Base-by-base conservation (phyloP, 30 jellyfish, hydroid and myxozoan genomes). In the Morbakka virulenta region DNA sequence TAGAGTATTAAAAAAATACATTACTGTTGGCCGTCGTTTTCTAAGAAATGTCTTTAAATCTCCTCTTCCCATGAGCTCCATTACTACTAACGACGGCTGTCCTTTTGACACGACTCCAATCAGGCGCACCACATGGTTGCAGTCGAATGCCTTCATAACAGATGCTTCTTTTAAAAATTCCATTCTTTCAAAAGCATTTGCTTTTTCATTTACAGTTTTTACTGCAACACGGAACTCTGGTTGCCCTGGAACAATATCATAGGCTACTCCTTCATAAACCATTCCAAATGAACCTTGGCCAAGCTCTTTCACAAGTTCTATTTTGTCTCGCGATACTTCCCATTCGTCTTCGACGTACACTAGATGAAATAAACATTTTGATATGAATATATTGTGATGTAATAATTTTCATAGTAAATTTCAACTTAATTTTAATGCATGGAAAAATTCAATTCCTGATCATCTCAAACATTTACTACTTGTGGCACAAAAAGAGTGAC, bases 251-350 rank as follows among this genome's bases (percentile, higher is more conserved):
- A 73, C 14, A 32, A 92, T 70, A 22, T 72, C 94, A 50, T 92
- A 89, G 21, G 98, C 98, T 17, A 92, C 86, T 50, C 98, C 98
- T 69, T 85, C 98, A 64, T 64, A 92, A 2, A 92, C 98, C 98
- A 85, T 85, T 11, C 98, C 98, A 36, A 92, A 92, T 3, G 98
- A 79, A 31, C 98, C 98, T 76, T 92, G 96, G 53, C 98, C 98
- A 0, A 92, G 83, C 64, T 92, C 98, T 11, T 95, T 95, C 21
- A 79, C 33, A 52, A 92, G 80, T 62, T 79, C 96, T 23, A 92
- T 80, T 36, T 80, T 92, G 74, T 81, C 95, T 0, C 98, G 95
- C n/a, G 91, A 84, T 12, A 92, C 85, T 76, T 92, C 98, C 98
- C 98, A 92, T 84, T 92, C 96, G 34, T 92, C 98, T 0, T 96